Conservation (phyloP, 2,888 invertebrate genomes). For the Sicus ferrugineus region DNA sequence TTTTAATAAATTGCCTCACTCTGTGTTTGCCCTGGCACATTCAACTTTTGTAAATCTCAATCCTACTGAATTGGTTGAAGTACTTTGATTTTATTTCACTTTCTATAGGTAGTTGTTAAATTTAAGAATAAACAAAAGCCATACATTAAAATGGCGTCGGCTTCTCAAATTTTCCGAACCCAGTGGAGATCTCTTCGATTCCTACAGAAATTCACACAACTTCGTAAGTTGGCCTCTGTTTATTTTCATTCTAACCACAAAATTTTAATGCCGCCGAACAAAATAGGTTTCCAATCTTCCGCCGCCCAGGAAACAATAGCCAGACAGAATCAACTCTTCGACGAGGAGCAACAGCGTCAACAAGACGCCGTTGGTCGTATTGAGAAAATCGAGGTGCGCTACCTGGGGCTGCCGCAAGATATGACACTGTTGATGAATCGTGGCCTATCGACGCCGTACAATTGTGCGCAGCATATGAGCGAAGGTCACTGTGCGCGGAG, state of each 20-base stretch:
- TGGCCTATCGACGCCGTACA: conserved; percentile 87
- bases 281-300: conserved; percentile 18
- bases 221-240: neutral
- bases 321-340: conserved; percentile 76
- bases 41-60: no score
- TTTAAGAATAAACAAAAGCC: neutral
- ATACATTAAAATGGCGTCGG: conserved; percentile 5
- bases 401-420: conserved; percentile 78
- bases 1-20: no score
- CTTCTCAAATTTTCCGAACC: conserved; percentile 2
- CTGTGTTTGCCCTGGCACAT: no score
- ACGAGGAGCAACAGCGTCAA: conserved; percentile 79
- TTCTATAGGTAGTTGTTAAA: no score
- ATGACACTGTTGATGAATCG: conserved; percentile 88
- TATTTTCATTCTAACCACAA: neutral
- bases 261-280: neutral
- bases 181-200: conserved; percentile 16
- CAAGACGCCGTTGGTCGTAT: conserved; percentile 78
- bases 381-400: conserved; percentile 89
- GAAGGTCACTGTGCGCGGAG: conserved; percentile 76
- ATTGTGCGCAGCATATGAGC: conserved; percentile 87
- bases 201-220: conserved; percentile 18
- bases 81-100: no score
- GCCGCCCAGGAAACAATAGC: conserved; percentile 55
- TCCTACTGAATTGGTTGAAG: no score